Evolutionary conservation across 2,113 vertebrate species (phyloP).

Genomic region (Opisthocomus hoazin): DNA sequence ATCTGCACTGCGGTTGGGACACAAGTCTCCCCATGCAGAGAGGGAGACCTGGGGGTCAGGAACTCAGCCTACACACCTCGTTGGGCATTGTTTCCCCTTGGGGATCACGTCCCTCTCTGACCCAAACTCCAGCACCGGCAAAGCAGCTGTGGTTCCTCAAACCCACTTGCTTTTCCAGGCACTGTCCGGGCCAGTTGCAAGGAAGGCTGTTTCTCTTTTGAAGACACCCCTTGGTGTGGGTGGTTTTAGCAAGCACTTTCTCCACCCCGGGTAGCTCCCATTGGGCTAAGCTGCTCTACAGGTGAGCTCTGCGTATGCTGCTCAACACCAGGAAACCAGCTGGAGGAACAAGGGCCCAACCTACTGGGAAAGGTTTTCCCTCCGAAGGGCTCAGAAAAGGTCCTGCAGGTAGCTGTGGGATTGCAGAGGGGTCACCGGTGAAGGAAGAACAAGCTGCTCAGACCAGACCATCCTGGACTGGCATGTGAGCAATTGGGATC

Average conservation of each 20-base stretch:
- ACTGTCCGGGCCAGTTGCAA: neutral
- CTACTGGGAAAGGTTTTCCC: neutral
- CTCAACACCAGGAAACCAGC: neutral
- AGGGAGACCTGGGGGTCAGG: neutral
- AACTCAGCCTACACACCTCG: neutral
- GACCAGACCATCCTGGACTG: neutral
- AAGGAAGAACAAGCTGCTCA: neutral
- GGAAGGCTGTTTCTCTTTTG: neutral
- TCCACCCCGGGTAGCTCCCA: neutral
- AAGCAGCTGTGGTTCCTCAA: neutral
- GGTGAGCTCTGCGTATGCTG: rapidly evolving
- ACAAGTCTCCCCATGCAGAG: neutral
- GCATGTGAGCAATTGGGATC: rapidly evolving
- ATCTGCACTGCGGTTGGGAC: neutral
- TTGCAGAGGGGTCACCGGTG: neutral
- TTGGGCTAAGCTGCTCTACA: neutral
- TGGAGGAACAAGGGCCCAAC: neutral
- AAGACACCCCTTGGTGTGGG: neutral
- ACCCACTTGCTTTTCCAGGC: neutral
- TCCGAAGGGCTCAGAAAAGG: neutral
- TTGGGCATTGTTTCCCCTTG: neutral
- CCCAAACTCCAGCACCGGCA: rapidly evolving
- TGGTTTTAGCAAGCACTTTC: neutral
- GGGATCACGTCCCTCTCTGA: rapidly evolving
- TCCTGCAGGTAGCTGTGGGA: neutral